Conservation (phyloP, 2,888 invertebrate genomes). For the Volucella inflata region DNA sequence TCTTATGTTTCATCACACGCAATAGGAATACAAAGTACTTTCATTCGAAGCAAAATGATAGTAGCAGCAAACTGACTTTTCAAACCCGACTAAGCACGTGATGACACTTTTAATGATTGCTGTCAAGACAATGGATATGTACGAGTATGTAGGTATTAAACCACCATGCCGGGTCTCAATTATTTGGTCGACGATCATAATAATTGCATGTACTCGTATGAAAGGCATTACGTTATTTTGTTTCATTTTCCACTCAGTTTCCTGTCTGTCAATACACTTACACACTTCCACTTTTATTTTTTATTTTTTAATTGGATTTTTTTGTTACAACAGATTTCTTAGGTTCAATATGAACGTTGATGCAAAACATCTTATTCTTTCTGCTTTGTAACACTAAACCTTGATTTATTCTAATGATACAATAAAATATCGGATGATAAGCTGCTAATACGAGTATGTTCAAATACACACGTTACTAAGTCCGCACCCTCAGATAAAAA, state of each 20-base stretch:
- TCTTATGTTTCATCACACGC: slow-evolving; percentile 35
- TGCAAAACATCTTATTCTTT: slow-evolving; percentile 4
- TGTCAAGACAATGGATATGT: slow-evolving; percentile 10
- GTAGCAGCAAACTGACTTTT: slow-evolving; percentile 49
- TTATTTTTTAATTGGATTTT: slow-evolving; percentile 36
- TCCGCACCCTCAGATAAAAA: background rate
- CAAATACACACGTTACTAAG: too few relatives aligned
- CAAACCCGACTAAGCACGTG: slow-evolving; percentile 65
- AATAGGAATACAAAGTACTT: slow-evolving; percentile 39
- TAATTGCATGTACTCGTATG: slow-evolving; percentile 39
- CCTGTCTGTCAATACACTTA: background rate
- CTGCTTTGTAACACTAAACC: slow-evolving; percentile 30
- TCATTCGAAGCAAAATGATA: slow-evolving; percentile 18
- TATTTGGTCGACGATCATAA: slow-evolving; percentile 58
- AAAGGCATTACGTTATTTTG: slow-evolving; percentile 21
- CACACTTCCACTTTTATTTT: slow-evolving; percentile 33
- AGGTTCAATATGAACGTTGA: slow-evolving; percentile 48
- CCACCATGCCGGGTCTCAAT: slow-evolving; percentile 46
- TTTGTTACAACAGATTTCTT: slow-evolving; percentile 37
- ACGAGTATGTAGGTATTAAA: slow-evolving; percentile 27
- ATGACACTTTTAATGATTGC: slow-evolving; percentile 63
- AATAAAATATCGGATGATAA: slow-evolving; percentile 9
- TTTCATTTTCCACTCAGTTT: slow-evolving; percentile 29
- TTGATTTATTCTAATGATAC: slow-evolving; percentile 11
- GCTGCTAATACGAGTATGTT: slow-evolving; percentile 16